Percentiles rank a stretch among this genome's conserved stretches.
Evolutionary conservation across 2,888 invertebrate species (phyloP).

Genomic region (Dioctria linearis): DNA sequence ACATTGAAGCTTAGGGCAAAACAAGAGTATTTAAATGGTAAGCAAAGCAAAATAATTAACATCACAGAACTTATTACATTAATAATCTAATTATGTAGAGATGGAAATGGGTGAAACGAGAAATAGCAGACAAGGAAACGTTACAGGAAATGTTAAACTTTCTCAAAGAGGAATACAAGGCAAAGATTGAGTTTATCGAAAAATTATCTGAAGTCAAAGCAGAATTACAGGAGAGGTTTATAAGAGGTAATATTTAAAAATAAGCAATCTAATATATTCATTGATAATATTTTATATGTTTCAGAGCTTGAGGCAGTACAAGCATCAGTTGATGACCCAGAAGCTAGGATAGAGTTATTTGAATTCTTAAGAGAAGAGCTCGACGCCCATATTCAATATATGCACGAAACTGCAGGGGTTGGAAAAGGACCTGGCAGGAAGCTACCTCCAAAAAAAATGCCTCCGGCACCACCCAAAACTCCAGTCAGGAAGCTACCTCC

Average conservation of each 20-base stretch:
- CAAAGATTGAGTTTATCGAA: constrained; percentile 26
- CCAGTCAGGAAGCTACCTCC: too few relatives aligned
- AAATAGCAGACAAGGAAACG: neutral
- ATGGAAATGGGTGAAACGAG: neutral
- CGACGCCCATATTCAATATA: constrained; percentile 1
- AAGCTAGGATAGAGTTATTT: neutral
- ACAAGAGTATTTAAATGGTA: neutral
- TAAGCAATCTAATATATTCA: neutral
- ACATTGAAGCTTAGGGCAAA: neutral
- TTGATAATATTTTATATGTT: neutral
- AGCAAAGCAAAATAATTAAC: neutral
- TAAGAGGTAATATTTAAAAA: neutral
- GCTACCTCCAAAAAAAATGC: too few relatives aligned
- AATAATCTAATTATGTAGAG: neutral
- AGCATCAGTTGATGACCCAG: neutral
- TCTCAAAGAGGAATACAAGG: constrained; percentile 12
- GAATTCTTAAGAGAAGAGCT: constrained; percentile 24
- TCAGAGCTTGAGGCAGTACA: neutral
- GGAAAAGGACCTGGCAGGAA: neutral
- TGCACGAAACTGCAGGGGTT: neutral
- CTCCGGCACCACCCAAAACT: neutral
- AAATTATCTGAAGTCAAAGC: neutral
- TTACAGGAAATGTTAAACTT: neutral
- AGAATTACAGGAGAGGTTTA: neutral
- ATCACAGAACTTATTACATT: neutral